phyloP scores from a whole-genome alignment of 2,113 vertebrate genomes.

The Strix aluco region DNA sequence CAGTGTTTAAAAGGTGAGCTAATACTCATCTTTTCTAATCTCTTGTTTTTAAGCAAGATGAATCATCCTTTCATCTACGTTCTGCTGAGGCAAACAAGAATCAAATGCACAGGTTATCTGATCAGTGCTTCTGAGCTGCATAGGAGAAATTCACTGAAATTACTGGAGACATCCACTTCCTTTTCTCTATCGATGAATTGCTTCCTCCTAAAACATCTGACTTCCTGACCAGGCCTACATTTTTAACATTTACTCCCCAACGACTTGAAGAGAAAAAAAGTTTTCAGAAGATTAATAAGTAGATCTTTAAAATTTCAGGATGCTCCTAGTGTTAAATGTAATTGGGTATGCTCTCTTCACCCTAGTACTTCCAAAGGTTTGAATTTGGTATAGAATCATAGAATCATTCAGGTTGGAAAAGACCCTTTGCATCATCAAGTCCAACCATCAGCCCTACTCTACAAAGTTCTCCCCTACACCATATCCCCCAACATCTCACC shows the following conservation, averaged over 20 bases:
- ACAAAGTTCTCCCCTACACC: too few species aligned
- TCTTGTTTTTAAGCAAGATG: not conserved
- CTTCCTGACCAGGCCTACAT: not conserved
- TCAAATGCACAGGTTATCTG: not conserved
- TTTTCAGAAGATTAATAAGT: not conserved
- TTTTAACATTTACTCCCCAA: not conserved
- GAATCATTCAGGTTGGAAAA: too few species aligned
- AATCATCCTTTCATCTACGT: not conserved
- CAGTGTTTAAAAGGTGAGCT: not conserved
- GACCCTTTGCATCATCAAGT: too few species aligned
- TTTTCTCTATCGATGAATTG: not conserved
- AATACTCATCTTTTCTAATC: not conserved
- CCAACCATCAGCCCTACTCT: too few species aligned
- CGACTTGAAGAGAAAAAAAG: not conserved
- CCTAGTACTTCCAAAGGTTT: not conserved
- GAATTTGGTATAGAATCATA: not conserved
- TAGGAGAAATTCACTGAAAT: not conserved
- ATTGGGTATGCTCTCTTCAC: not conserved
- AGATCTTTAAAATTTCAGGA: not conserved
- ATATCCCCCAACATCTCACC: too few species aligned
- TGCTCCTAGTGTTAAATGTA: not conserved
- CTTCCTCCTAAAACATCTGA: not conserved
- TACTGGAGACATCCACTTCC: not conserved
- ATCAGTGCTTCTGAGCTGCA: not conserved
- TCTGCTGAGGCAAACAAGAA: not conserved